A percentile compares a stretch with the other conserved stretches of the same genome.
Conservation (phyloP, 2,888 invertebrate genomes). For the Cenopis cana region DNA sequence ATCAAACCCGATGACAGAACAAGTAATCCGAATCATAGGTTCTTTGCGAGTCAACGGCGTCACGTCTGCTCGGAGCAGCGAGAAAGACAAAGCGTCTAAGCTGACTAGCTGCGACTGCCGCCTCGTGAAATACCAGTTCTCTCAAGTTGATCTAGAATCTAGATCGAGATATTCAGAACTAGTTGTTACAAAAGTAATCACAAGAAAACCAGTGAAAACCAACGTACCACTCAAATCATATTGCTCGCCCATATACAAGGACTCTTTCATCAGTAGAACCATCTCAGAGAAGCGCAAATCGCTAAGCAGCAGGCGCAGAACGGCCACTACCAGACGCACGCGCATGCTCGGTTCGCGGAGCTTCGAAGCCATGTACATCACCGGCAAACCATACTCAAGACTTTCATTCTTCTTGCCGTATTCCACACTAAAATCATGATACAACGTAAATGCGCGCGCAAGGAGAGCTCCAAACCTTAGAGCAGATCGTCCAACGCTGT, state of each 20-base stretch:
- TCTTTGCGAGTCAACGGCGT: too few relatives aligned
- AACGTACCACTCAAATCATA: slow-evolving; percentile 66
- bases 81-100: too few relatives aligned
- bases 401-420: slow-evolving; percentile 64
- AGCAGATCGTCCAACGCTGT: too few relatives aligned
- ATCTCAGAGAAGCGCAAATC: slow-evolving; percentile 65
- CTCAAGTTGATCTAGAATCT: too few relatives aligned
- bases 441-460: neutral
- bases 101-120: too few relatives aligned
- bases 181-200: neutral
- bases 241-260: slow-evolving; percentile 64
- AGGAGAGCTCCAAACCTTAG: too few relatives aligned
- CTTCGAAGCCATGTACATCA: slow-evolving; percentile 64
- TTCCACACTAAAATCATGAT: slow-evolving; percentile 58
- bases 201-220: neutral
- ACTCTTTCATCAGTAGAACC: slow-evolving; percentile 69
- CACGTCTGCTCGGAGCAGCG: too few relatives aligned
- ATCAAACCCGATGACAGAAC: too few relatives aligned
- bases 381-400: slow-evolving; percentile 64
- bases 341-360: slow-evolving; percentile 57
- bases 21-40: too few relatives aligned
- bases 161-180: too few relatives aligned
- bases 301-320: slow-evolving; percentile 63
- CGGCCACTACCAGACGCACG: slow-evolving; percentile 61
- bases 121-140: too few relatives aligned